phyloP scores from a whole-genome alignment of 2,797 vertebrate genomes.

The Pempheris klunzingeri region DNA sequence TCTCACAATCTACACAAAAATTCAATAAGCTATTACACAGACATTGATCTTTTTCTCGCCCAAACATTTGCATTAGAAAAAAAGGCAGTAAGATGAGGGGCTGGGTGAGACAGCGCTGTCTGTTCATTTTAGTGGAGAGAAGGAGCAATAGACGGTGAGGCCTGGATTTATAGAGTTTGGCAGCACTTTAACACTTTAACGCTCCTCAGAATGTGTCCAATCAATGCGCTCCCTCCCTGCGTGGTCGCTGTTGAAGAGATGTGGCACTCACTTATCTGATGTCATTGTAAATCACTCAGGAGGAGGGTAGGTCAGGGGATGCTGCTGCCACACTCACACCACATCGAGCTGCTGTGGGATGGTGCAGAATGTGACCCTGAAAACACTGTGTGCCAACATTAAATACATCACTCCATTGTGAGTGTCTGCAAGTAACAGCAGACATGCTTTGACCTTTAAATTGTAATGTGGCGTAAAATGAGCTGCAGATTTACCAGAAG shows the following conservation, averaged over 20 bases:
- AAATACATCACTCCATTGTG: slow-evolving; percentile 35
- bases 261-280: slow-evolving; percentile 74
- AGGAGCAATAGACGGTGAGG: slow-evolving; percentile 46
- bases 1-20: slow-evolving; percentile 72
- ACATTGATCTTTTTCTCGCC: slow-evolving; percentile 78
- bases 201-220: slow-evolving; percentile 80
- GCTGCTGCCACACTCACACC: slow-evolving; percentile 27
- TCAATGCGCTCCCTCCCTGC: slow-evolving; percentile 71
- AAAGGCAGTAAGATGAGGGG: slow-evolving; percentile 48
- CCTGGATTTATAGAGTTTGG: slow-evolving; percentile 82
- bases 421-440: slow-evolving; percentile 26
- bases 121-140: slow-evolving; percentile 57
- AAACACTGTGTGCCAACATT: slow-evolving; percentile 35
- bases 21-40: slow-evolving; percentile 81
- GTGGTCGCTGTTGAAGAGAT: slow-evolving; percentile 52
- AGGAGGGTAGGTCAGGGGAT: slow-evolving; percentile 62
- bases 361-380: slow-evolving; percentile 49
- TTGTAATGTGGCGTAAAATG: slow-evolving; percentile 70
- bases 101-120: slow-evolving; percentile 35
- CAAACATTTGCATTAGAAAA: slow-evolving; percentile 81
- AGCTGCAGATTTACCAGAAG: slow-evolving; percentile 59
- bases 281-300: slow-evolving; percentile 79
- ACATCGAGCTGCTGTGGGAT: slow-evolving; percentile 21
- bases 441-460: slow-evolving; percentile 69
- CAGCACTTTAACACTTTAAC: slow-evolving; percentile 81